These are phyloP conservation scores for Sycophaga agraensis DNA, from an alignment of 1,140 invertebrate species.

Conservation along the genomic window DNA sequence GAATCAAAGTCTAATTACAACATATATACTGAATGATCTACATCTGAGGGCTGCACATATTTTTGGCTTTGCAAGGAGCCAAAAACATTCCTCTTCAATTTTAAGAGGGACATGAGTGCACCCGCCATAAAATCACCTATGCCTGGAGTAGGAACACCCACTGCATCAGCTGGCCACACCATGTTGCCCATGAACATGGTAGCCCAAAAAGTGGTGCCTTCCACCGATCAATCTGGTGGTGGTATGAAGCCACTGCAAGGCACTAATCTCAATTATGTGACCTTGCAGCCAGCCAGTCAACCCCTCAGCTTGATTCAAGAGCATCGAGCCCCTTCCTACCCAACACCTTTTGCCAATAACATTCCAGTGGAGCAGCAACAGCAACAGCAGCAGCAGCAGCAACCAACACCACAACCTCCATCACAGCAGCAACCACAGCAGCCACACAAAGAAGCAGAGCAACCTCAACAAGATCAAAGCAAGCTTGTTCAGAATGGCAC, in stretches of 20 bases:
- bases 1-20: background rate
- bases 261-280: conserved; percentile 48
- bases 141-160: conserved; percentile 47
- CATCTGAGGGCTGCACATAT: conserved; percentile 6
- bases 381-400: conserved; percentile 13
- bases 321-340: conserved; percentile 48
- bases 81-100: background rate
- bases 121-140: conserved; percentile 49
- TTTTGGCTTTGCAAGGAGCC: conserved; percentile 26
- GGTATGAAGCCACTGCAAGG: conserved; percentile 48
- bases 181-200: conserved; percentile 55
- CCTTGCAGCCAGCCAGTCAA: conserved; percentile 49
- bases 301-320: conserved; percentile 56
- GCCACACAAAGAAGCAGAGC: conserved; percentile 9
- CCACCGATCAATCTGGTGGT: conserved; percentile 40
- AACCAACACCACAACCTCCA: conserved; percentile 1
- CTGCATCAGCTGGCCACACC: conserved; percentile 45
- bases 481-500: conserved; percentile 28
- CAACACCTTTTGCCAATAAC: conserved; percentile 40
- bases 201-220: conserved; percentile 50
- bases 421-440: conserved; percentile 1
- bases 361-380: conserved; percentile 36
- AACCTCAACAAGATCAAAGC: conserved; percentile 6
- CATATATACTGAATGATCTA: conserved; percentile 18
- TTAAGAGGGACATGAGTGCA: conserved; percentile 41